Evolutionary conservation across 2,888 invertebrate genomes (phyloP).

Genomic region (Carcina quercana): DNA sequence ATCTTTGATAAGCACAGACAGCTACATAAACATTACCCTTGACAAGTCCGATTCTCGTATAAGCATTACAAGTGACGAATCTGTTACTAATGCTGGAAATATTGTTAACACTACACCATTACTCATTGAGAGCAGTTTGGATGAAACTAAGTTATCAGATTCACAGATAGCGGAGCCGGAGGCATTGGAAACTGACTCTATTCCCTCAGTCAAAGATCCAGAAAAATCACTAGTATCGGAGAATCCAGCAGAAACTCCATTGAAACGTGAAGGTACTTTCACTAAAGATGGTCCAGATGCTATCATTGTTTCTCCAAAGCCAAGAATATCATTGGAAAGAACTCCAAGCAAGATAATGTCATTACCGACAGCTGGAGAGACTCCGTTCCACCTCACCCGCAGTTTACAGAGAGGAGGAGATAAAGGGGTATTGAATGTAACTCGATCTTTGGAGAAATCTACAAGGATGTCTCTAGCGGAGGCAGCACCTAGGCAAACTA

Average conservation of each 20-base stretch:
- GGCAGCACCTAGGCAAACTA: slow-evolving; percentile 30
- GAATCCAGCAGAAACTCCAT: slow-evolving; percentile 23
- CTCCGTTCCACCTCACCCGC: slow-evolving; percentile 42
- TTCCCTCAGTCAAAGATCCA: no score
- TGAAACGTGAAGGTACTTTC: slow-evolving; percentile 59
- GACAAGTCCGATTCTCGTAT: slow-evolving; percentile 39
- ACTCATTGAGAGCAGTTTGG: slow-evolving; percentile 54
- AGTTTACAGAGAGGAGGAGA: slow-evolving; percentile 27
- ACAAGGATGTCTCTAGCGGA: slow-evolving; percentile 26
- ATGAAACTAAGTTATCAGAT: slow-evolving; percentile 26
- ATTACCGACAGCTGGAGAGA: slow-evolving; percentile 46
- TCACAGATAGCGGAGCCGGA: neutral
- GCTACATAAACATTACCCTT: slow-evolving; percentile 30
- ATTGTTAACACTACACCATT: slow-evolving; percentile 48
- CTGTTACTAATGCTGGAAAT: slow-evolving; percentile 37
- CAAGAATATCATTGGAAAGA: slow-evolving; percentile 14
- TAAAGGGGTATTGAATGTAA: slow-evolving; percentile 42
- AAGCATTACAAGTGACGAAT: slow-evolving; percentile 56
- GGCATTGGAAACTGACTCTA: no score
- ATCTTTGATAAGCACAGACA: slow-evolving; percentile 44
- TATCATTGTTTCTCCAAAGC: slow-evolving; percentile 11
- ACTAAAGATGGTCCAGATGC: slow-evolving; percentile 45
- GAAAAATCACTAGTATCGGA: neutral
- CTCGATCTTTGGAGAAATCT: slow-evolving; percentile 52
- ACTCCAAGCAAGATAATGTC: slow-evolving; percentile 39